Conservation (phyloP, 2,888 invertebrate genomes). For the Adelphocoris suturalis region DNA sequence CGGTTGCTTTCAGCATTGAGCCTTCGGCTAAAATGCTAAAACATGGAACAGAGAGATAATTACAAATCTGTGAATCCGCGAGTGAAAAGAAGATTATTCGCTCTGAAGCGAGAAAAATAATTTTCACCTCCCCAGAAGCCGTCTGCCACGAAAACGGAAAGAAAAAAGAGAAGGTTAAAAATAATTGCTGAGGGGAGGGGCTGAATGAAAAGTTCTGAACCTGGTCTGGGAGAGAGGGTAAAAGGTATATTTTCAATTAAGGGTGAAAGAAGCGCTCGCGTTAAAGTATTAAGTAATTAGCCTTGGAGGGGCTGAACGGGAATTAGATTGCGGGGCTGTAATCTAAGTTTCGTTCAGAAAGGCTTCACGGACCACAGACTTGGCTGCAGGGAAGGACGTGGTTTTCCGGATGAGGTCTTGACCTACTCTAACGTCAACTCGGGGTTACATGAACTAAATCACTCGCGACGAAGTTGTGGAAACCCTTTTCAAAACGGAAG, state of each 20-base stretch:
- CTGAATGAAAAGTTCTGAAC: conserved; percentile 45
- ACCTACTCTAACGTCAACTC: no score
- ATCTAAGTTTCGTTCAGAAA: neutral
- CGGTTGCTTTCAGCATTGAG: no score
- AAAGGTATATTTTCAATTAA: conserved; percentile 45
- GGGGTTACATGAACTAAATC: no score
- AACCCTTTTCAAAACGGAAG: no score
- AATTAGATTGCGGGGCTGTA: conserved; percentile 23
- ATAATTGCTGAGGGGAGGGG: neutral
- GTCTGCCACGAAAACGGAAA: conserved; percentile 26
- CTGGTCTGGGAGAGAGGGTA: neutral
- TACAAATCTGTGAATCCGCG: conserved; percentile 23
- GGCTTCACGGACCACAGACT: neutral
- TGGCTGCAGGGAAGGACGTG: no score
- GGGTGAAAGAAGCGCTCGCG: neutral
- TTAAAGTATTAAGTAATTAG: conserved; percentile 45
- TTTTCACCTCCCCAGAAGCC: conserved; percentile 27
- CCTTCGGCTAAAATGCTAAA: no score
- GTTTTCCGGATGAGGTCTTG: no score
- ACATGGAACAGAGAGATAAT: neutral
- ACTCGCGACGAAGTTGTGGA: no score
- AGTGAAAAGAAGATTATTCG: conserved; percentile 30
- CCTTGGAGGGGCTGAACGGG: neutral
- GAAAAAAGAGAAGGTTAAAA: neutral
- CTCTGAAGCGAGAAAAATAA: neutral